phyloP scores from a whole-genome alignment of 1,140 invertebrate species.

The Diabrotica virgifera region DNA sequence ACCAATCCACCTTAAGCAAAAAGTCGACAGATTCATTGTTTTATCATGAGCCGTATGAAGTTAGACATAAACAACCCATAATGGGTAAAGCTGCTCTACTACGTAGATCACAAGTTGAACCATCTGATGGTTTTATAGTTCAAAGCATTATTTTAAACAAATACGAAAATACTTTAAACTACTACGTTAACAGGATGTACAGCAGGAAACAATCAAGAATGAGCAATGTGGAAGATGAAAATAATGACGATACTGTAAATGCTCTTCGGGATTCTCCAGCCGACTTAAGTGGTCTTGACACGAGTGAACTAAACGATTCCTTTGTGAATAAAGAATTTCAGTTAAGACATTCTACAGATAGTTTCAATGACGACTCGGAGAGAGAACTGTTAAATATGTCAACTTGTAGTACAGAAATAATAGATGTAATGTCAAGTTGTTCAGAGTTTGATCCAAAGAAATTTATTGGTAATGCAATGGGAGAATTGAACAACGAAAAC shows the following conservation, averaged over 20 bases:
- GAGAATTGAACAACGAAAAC: slow-evolving; percentile 10
- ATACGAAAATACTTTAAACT: slow-evolving; percentile 22
- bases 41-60: neutral
- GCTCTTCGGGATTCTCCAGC: no score
- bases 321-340: neutral
- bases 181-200: slow-evolving; percentile 26
- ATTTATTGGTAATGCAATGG: slow-evolving; percentile 25
- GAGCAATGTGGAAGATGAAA: slow-evolving; percentile 3
- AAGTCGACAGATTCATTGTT: slow-evolving; percentile 5
- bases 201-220: slow-evolving; percentile 24
- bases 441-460: slow-evolving; percentile 23
- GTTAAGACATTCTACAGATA: slow-evolving; percentile 10
- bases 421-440: slow-evolving; percentile 2
- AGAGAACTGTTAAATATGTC: slow-evolving; percentile 6
- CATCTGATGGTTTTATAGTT: slow-evolving; percentile 7
- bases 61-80: slow-evolving; percentile 15
- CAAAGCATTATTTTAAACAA: slow-evolving; percentile 18
- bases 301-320: no score
- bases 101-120: slow-evolving; percentile 6
- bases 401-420: neutral
- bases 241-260: neutral
- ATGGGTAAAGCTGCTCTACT: slow-evolving; percentile 14
- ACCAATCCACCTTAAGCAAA: neutral
- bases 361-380: slow-evolving; percentile 21
- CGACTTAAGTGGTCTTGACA: no score